Evolutionary conservation across 2,888 invertebrate species (phyloP), one percentile per base, ranked within the genome.

Genomic region (Zaprionus lineosus): DNA sequence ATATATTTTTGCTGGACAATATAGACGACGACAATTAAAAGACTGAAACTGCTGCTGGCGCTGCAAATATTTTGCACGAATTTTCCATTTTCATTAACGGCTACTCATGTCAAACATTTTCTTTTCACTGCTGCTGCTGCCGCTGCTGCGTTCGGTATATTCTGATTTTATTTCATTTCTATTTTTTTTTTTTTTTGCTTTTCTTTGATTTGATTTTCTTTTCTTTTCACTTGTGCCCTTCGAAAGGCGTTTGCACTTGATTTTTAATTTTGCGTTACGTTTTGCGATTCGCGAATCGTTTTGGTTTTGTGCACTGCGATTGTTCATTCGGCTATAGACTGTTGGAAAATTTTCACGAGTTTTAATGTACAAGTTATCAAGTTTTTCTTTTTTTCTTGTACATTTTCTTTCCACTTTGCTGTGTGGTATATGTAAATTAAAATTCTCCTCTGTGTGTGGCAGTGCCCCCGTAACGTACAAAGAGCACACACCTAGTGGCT

Each of bases 401-500:
- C 66, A 75, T 74, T 68, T 36, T 52, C 26, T 41, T 65, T 33
- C 62, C 59, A 59, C 72, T 71, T 61, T 57, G 31, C 41, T 67
- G 55, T 76, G 67, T 68, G 72, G 61, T 79, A 58, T 83, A 77
- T 84, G 78, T 58, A 73, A 83, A 76, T 76, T 67, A 68, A 68
- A 70, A 70, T 79, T 79, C 53, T 64, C 62, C 74, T 71, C 66
- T 74, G 74, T 76, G 74, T 79, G 74, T 69, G 74, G 72, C 72
- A 73, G 73, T 64, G 76, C 68, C 67, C 72, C 76, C 83, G 75
- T 63, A 71, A 81, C 84, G 86, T 78, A 84, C 86, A 74, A 78
- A 76, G 84, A 83, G 85, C 86, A 86, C 86, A 84, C 86, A 84
- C 84, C 87, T 84, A 81, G 64, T 74, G 64, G 60, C 69, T 72